Evolutionary conservation across 37 sponge, comb jelly and placozoan species (phyloP).

Genomic region (Ephydatia muelleri): DNA sequence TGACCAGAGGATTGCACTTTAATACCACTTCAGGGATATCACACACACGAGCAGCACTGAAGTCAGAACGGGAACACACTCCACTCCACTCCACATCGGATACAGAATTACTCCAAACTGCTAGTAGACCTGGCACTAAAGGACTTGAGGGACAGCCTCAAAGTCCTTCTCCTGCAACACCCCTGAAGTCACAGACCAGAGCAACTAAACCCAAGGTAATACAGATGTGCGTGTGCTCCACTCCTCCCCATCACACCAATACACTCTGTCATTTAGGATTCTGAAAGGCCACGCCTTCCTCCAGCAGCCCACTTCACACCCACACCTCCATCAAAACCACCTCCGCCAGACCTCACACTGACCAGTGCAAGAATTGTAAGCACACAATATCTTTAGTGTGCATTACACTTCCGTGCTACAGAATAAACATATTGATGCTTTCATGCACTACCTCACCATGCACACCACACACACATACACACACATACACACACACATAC

Average conservation of each 20-base stretch:
- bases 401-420: not conserved
- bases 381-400: not conserved
- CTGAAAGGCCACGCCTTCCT: not conserved
- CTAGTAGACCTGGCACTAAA: not conserved
- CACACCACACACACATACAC: not conserved
- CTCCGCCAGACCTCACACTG: constrained; percentile 31
- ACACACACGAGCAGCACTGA: not conserved
- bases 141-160: not conserved
- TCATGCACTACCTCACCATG: not conserved
- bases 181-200: not conserved
- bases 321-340: constrained; percentile 4
- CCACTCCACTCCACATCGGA: not conserved
- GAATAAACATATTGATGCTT: not conserved
- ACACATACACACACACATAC: not conserved
- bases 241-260: not conserved
- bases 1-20: not conserved
- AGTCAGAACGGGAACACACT: not conserved
- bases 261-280: not conserved
- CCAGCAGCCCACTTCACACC: not conserved
- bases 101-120: not conserved
- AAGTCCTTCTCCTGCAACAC: not conserved
- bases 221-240: not conserved
- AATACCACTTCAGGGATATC: not conserved
- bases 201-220: not conserved
- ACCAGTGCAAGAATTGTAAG: constrained; percentile 82